phyloP scores from a whole-genome alignment of 1,140 invertebrate genomes.

The Coenobita brevimanus region DNA sequence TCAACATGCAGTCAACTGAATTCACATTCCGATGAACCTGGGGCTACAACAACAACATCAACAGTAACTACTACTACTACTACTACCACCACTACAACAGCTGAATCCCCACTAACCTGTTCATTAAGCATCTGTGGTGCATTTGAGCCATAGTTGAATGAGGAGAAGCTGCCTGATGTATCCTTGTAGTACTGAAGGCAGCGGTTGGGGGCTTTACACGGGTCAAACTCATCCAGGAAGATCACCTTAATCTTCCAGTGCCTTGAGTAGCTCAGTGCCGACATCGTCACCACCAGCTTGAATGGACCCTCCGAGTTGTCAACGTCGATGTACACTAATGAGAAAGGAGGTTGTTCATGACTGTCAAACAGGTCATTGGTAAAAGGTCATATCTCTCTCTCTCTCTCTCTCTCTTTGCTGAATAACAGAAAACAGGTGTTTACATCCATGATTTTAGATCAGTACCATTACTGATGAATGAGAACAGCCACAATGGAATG shows the following conservation, averaged over 20 bases:
- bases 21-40: no score
- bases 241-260: constrained; percentile 80
- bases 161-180: constrained; percentile 69
- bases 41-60: no score
- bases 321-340: constrained; percentile 82
- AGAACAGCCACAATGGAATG: no score
- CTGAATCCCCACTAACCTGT: no score
- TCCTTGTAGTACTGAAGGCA: constrained; percentile 72
- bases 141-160: constrained; percentile 70
- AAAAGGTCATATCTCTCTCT: neutral
- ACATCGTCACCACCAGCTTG: constrained; percentile 79
- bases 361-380: neutral
- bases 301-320: constrained; percentile 78
- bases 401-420: neutral
- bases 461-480: no score
- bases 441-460: no score
- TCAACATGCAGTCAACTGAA: no score
- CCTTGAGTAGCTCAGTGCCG: constrained; percentile 74
- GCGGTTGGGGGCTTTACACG: constrained; percentile 70
- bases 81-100: no score
- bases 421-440: no score
- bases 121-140: constrained; percentile 50
- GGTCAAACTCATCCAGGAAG: constrained; percentile 73
- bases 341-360: neutral
- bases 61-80: no score